phyloP scores from a whole-genome alignment of 2,113 vertebrate genomes.

The Pycnonotus jocosus region DNA sequence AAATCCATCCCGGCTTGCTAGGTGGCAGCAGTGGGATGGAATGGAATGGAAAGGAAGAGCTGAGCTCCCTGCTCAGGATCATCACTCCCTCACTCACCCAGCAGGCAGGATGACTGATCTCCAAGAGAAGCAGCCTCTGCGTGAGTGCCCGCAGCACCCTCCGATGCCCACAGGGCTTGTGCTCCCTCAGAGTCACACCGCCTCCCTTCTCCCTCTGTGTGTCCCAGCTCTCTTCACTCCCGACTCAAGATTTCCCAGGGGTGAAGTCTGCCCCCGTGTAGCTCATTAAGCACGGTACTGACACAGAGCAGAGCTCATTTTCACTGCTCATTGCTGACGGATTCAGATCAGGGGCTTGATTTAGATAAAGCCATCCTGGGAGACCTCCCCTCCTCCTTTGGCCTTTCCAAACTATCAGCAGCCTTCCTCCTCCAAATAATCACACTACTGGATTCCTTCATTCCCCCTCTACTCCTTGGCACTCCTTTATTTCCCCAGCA shows the following conservation, averaged over 20 bases:
- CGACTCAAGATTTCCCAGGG: fast-evolving
- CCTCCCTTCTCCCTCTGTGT: not conserved
- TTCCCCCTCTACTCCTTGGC: not conserved
- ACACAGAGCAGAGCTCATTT: not conserved
- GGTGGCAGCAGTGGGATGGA: not conserved
- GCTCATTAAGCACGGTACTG: not conserved
- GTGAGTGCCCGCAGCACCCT: fast-evolving
- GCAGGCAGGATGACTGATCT: not conserved
- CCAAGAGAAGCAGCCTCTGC: fast-evolving
- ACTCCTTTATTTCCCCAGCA: not conserved
- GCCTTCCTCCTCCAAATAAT: not conserved
- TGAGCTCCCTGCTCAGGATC: fast-evolving
- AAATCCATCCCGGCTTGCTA: not conserved
- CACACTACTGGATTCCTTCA: not conserved
- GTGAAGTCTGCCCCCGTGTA: not conserved
- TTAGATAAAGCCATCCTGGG: not conserved
- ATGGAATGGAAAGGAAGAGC: not conserved
- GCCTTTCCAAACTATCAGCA: not conserved
- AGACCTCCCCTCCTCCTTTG: not conserved
- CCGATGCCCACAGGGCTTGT: fast-evolving
- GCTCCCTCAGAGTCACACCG: not conserved
- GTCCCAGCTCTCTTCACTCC: not conserved
- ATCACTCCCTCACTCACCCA: not conserved
- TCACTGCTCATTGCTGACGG: not conserved
- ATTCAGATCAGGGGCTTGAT: not conserved